Conservation (phyloP, 2,797 vertebrate genomes). For the Ptychadena robeensis region DNA sequence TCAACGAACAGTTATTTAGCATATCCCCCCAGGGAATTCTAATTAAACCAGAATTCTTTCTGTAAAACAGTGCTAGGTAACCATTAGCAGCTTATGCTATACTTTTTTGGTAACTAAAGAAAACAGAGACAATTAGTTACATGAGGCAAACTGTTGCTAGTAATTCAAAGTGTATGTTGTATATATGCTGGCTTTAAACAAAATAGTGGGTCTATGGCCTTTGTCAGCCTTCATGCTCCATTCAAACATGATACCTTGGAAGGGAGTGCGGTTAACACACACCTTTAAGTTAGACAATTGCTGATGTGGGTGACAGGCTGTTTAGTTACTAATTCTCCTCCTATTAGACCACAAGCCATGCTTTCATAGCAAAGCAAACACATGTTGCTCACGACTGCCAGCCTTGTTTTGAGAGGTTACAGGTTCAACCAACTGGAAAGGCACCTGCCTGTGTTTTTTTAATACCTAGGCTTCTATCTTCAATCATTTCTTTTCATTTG, state of each 20-base stretch:
- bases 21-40: no score
- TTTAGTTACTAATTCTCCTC: constrained; percentile 30
- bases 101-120: no score
- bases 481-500: constrained; percentile 25
- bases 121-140: neutral
- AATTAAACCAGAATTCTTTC: no score
- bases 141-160: neutral
- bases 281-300: neutral
- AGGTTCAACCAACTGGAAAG: constrained; percentile 57
- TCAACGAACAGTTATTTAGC: no score
- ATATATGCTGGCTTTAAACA: neutral
- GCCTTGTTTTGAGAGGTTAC: constrained; percentile 55
- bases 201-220: neutral
- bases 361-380: constrained; percentile 61
- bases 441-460: constrained; percentile 31
- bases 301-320: constrained; percentile 49
- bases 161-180: neutral
- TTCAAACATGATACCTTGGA: constrained; percentile 6
- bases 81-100: no score
- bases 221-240: neutral
- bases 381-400: constrained; percentile 25
- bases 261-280: constrained; percentile 58
- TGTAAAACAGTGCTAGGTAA: no score
- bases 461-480: constrained; percentile 59
- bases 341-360: constrained; percentile 31